A percentile compares a stretch with the other conserved stretches of the same genome.
Evolutionary conservation across 2,888 invertebrate genomes (phyloP).

Genomic region (Monochamus alternatus): DNA sequence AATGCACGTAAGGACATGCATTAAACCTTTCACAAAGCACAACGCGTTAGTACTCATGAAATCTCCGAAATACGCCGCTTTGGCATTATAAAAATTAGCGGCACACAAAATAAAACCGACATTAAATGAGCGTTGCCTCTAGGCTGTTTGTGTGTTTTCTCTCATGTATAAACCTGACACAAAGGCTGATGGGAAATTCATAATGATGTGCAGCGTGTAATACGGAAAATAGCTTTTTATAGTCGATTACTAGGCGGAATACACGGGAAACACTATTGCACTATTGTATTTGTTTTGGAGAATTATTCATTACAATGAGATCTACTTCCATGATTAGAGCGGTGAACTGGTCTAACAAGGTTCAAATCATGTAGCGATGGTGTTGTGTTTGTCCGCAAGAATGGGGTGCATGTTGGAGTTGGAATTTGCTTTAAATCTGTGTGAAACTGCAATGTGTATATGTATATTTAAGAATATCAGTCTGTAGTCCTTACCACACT

Average conservation of each 20-base stretch:
- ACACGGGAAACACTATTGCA: no score
- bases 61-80: background rate
- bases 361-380: no score
- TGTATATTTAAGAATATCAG: no score
- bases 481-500: no score
- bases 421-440: no score
- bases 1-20: background rate
- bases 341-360: no score
- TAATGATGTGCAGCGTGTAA: background rate
- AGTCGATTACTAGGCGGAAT: background rate
- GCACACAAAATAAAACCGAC: constrained; percentile 16
- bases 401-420: no score
- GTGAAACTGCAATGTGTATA: no score
- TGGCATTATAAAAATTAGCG: constrained; percentile 13
- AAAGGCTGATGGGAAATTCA: background rate
- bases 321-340: no score
- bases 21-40: constrained; percentile 2
- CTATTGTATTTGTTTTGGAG: no score
- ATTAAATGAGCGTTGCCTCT: constrained; percentile 1
- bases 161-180: background rate
- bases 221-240: background rate
- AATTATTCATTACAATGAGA: no score
- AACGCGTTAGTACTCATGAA: background rate
- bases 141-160: constrained; percentile 3
- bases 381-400: no score